Conservation (phyloP, 1,140 invertebrate species). For the Gryllus bimaculatus region DNA sequence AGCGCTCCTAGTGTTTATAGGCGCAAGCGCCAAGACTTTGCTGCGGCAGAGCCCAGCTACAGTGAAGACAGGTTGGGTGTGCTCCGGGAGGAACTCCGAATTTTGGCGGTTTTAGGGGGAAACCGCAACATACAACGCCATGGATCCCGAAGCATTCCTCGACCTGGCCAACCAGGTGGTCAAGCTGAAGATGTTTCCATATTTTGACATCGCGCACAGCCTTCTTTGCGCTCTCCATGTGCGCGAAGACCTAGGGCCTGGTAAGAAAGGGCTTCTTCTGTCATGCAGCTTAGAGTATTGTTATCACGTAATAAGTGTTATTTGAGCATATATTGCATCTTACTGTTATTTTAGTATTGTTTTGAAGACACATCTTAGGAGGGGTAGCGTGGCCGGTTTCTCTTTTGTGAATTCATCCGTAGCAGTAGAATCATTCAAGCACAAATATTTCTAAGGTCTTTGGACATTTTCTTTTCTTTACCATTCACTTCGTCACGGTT, state of each 20-base stretch:
- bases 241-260: conserved; percentile 87
- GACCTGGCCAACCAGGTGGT: conserved; percentile 97
- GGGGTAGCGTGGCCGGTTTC: too few relatives aligned
- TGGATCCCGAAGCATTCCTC: conserved; percentile 95
- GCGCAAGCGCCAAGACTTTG: background rate
- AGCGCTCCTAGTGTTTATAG: background rate
- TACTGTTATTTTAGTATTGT: too few relatives aligned
- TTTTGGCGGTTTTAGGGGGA: conserved; percentile 10
- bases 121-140: conserved; percentile 31
- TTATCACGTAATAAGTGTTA: too few relatives aligned
- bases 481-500: too few relatives aligned
- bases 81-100: background rate
- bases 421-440: too few relatives aligned
- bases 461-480: too few relatives aligned
- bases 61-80: conserved; percentile 10
- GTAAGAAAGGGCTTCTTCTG: conserved; percentile 35
- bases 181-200: conserved; percentile 98
- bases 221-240: conserved; percentile 83
- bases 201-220: conserved; percentile 96
- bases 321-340: too few relatives aligned
- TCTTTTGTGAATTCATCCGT: too few relatives aligned
- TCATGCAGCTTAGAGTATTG: background rate
- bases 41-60: conserved; percentile 11
- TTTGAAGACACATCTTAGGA: too few relatives aligned
- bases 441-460: too few relatives aligned